Evolutionary conservation across 1,140 invertebrate species (phyloP).

Genomic region (Metaphire vulgaris): DNA sequence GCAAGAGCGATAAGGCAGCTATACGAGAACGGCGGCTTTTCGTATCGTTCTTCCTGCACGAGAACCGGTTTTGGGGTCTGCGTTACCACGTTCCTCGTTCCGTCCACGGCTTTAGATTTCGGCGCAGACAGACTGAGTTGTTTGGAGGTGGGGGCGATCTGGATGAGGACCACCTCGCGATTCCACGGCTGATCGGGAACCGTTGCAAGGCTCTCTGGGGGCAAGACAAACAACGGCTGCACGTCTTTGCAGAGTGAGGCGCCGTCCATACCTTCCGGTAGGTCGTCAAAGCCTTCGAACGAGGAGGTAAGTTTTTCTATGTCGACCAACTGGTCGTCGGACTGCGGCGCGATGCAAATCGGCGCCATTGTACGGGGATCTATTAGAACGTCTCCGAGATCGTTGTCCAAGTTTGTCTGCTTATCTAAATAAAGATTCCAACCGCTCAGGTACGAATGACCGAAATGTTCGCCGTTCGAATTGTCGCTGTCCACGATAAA

Average conservation of each 20-base stretch:
- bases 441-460: background rate
- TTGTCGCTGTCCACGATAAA: background rate
- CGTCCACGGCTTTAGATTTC: background rate
- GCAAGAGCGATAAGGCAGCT: slow-evolving; percentile 96
- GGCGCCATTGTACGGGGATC: background rate
- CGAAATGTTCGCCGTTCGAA: background rate
- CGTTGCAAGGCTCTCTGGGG: background rate
- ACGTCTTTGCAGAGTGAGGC: background rate
- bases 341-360: background rate
- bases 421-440: background rate
- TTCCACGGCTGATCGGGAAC: background rate
- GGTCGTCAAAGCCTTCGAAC: background rate
- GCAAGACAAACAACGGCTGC: background rate
- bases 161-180: background rate
- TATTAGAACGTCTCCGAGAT: background rate
- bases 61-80: background rate
- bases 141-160: background rate
- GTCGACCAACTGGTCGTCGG: background rate
- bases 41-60: slow-evolving; percentile 63
- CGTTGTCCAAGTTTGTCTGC: background rate
- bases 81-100: background rate
- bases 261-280: background rate
- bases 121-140: background rate
- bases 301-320: background rate
- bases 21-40: slow-evolving; percentile 94